phyloP scores from a whole-genome alignment of 2,113 vertebrate species.

The Tupaia tana region DNA sequence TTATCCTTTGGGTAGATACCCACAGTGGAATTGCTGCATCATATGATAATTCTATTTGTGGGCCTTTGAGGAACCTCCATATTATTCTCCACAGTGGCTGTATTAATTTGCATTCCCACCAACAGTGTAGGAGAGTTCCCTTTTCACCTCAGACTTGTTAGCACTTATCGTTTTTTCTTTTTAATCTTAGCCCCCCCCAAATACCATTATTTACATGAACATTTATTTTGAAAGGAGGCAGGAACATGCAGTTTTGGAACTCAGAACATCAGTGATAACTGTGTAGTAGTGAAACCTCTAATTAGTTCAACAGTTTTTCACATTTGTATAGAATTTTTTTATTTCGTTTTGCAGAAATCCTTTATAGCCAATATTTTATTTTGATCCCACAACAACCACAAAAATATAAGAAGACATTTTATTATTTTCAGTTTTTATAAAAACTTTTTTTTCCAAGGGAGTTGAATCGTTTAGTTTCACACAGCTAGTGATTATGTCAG shows the following conservation, averaged over 20 bases:
- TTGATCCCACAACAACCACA: background rate
- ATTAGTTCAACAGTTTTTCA: background rate
- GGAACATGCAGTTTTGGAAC: constrained; percentile 22
- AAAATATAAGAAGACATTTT: constrained; percentile 1
- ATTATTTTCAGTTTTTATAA: constrained; percentile 17
- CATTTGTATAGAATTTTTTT: background rate
- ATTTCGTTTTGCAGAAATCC: background rate
- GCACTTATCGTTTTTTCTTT: too few species aligned
- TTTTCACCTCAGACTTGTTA: too few species aligned
- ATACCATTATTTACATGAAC: background rate
- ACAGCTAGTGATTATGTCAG: background rate
- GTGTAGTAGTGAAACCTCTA: background rate
- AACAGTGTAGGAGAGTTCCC: too few species aligned
- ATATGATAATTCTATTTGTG: too few species aligned
- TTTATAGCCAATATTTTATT: background rate
- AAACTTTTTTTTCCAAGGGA: background rate
- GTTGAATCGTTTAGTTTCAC: background rate
- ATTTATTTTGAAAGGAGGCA: constrained; percentile 25
- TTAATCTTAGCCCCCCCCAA: too few species aligned
- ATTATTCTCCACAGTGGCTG: too few species aligned
- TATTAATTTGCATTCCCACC: too few species aligned
- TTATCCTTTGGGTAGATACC: too few species aligned
- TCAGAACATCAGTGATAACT: background rate
- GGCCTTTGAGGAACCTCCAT: too few species aligned
- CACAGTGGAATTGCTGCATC: too few species aligned